A percentile compares a stretch with the other conserved stretches of the same genome.
phyloP scores from a whole-genome alignment of 2,797 vertebrate genomes.

The Danionella dracula region DNA sequence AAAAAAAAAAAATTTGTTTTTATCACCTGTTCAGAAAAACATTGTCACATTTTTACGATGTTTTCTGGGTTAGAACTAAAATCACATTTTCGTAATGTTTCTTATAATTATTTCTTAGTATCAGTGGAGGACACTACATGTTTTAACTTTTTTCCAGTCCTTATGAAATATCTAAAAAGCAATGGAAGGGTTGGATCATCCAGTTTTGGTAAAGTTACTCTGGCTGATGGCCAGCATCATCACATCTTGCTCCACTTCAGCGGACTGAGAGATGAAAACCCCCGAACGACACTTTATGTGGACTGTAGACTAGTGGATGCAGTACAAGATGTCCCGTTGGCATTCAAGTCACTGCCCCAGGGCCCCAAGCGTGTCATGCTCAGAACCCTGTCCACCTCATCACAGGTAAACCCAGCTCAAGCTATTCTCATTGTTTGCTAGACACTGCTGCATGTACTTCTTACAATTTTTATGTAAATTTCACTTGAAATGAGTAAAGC shows the following conservation, averaged over 20 bases:
- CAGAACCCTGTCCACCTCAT: slow-evolving; percentile 74
- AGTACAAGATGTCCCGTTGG: slow-evolving; percentile 76
- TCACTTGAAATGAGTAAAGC: too few species aligned
- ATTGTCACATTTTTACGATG: too few species aligned
- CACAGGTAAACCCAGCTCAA: slow-evolving; percentile 70
- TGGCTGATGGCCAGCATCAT: slow-evolving; percentile 84
- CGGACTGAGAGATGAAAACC: slow-evolving; percentile 71
- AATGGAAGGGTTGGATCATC: slow-evolving; percentile 77
- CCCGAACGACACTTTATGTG: slow-evolving; percentile 77
- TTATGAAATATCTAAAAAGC: slow-evolving; percentile 76
- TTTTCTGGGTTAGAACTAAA: too few species aligned
- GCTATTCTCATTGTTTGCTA: too few species aligned
- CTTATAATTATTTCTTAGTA: too few species aligned
- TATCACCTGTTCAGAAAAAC: too few species aligned
- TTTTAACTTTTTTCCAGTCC: not conserved
- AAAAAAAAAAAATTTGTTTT: too few species aligned
- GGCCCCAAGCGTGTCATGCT: slow-evolving; percentile 72
- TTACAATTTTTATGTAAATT: too few species aligned
- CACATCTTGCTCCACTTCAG: slow-evolving; percentile 82
- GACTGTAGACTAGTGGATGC: slow-evolving; percentile 85
- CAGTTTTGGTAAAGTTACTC: slow-evolving; percentile 78
- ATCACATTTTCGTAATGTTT: too few species aligned
- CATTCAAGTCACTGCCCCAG: slow-evolving; percentile 72
- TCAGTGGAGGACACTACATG: not conserved
- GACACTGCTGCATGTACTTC: too few species aligned